A percentile compares a stretch with the other conserved stretches of the same genome.
These are phyloP conservation scores for Ramazzottius varieornatus DNA, from an alignment of 2,888 invertebrate species.

Conservation along the genomic window DNA sequence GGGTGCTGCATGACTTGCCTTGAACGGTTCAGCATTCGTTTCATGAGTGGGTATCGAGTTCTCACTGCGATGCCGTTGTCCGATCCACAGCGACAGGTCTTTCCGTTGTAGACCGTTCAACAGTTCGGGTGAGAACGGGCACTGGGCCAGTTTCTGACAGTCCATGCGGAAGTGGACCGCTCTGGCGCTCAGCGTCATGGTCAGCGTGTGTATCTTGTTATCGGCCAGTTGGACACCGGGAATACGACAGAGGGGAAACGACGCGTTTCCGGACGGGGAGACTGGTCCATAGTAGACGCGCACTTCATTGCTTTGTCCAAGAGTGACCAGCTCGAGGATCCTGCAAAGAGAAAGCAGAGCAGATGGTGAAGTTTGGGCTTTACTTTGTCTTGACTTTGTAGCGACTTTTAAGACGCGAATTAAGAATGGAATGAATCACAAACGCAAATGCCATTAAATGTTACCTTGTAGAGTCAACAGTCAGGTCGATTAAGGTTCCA, in stretches of 20 bases:
- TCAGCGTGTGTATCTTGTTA: conserved; percentile 18
- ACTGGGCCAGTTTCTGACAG: background rate
- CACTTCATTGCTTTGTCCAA: conserved; percentile 58
- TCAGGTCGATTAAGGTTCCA: background rate
- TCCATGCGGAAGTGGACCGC: conserved; percentile 12
- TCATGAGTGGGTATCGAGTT: too few relatives aligned
- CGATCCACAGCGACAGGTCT: background rate
- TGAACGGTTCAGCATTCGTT: background rate
- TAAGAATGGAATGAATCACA: background rate
- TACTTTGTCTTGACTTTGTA: too few relatives aligned
- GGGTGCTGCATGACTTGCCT: background rate
- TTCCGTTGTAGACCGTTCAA: background rate
- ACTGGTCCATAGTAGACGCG: background rate
- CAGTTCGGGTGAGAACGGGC: background rate
- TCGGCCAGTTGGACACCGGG: conserved; percentile 19
- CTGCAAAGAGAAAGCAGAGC: conserved; percentile 28
- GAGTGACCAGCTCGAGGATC: conserved; percentile 70
- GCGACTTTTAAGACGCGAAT: background rate
- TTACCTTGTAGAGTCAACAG: background rate
- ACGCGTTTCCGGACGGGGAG: too few relatives aligned
- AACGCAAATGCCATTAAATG: background rate
- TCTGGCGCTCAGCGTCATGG: conserved; percentile 16
- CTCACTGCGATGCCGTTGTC: background rate
- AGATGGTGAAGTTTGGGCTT: background rate
- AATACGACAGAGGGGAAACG: too few relatives aligned